phyloP scores from a whole-genome alignment of 2,113 vertebrate species.

The Leucoraja erinaceus region DNA sequence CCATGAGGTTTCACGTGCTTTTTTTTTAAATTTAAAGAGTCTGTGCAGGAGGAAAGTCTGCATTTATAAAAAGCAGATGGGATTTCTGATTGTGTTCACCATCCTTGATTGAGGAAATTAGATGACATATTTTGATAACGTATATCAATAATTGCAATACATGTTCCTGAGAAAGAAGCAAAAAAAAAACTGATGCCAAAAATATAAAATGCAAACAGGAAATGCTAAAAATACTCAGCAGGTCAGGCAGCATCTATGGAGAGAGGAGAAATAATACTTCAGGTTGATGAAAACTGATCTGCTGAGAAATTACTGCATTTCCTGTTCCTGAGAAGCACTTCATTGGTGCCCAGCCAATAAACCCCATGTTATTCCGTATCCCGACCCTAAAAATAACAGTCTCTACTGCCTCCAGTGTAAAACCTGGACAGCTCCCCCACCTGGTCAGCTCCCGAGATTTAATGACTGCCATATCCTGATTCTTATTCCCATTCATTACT shows the following conservation, averaged over 20 bases:
- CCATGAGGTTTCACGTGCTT: background rate
- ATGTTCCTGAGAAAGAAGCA: background rate
- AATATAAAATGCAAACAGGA: no score
- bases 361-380: no score
- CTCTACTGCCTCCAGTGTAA: background rate
- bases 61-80: background rate
- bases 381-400: background rate
- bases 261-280: no score
- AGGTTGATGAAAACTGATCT: no score
- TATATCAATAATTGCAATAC: background rate
- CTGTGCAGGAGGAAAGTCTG: background rate
- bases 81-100: background rate
- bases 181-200: no score
- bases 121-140: background rate
- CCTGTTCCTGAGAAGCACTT: background rate
- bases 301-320: no score
- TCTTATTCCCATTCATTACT: no score
- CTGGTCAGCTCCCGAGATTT: background rate
- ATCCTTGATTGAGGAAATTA: background rate
- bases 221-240: no score
- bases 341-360: background rate
- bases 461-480: no score
- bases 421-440: background rate
- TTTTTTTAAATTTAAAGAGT: background rate
- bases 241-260: no score